These are phyloP conservation scores for Cotesia chilonis DNA, from an alignment of 1,140 invertebrate species.

Conservation along the genomic window DNA sequence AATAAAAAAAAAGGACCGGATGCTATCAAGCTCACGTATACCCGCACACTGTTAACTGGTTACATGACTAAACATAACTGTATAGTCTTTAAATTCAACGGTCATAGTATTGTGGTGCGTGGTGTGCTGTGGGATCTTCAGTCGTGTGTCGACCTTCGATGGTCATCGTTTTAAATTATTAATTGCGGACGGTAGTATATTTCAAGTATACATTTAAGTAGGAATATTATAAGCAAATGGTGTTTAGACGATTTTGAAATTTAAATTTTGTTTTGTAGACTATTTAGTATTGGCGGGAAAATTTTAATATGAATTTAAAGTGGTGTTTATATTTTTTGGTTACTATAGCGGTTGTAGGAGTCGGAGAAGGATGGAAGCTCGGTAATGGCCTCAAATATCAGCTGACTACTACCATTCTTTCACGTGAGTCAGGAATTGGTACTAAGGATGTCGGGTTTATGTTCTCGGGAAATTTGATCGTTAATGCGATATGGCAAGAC, in stretches of 20 bases:
- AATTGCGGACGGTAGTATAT: no score
- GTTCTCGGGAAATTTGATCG: constrained; percentile 62
- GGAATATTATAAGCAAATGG: no score
- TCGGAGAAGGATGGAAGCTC: constrained; percentile 52
- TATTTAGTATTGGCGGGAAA: background rate
- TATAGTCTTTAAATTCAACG: background rate
- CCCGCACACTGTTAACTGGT: no score
- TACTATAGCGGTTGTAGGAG: constrained; percentile 55
- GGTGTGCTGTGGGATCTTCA: constrained; percentile 43
- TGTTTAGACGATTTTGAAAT: no score
- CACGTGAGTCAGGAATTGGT: constrained; percentile 63
- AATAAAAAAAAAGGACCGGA: constrained; percentile 11
- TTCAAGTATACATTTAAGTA: no score
- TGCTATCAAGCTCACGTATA: constrained; percentile 27
- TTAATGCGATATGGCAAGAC: constrained; percentile 68
- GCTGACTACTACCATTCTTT: constrained; percentile 64
- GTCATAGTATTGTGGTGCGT: background rate
- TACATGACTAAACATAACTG: no score
- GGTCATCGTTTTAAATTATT: background rate
- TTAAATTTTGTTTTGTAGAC: no score
- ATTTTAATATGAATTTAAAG: constrained; percentile 36
- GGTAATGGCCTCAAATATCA: constrained; percentile 60
- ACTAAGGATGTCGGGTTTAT: constrained; percentile 70
- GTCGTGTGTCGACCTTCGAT: constrained; percentile 53
- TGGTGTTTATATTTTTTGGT: constrained; percentile 45